Conservation (phyloP, 1,140 invertebrate genomes). For the Delia radicum region DNA sequence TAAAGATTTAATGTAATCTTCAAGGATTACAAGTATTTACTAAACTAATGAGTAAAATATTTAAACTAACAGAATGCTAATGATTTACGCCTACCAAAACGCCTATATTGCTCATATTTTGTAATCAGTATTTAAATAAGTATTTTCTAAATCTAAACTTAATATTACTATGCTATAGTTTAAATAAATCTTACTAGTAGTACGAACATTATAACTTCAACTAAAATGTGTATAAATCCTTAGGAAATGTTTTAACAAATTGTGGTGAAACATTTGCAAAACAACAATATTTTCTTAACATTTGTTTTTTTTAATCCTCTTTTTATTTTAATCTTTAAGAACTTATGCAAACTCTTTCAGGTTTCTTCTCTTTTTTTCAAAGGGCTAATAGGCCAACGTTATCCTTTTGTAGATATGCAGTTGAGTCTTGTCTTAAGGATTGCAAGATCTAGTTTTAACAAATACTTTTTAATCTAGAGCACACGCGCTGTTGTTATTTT, state of each 20-base stretch:
- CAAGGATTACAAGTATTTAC: background rate
- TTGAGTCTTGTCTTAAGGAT: background rate
- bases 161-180: background rate
- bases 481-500: conserved; percentile 5
- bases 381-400: background rate
- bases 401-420: too few species aligned
- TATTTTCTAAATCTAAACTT: background rate
- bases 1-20: background rate
- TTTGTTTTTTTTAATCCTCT: background rate
- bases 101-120: background rate
- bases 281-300: too few species aligned
- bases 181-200: background rate
- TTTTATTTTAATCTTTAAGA: background rate
- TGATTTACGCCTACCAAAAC: conserved; percentile 15
- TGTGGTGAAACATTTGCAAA: conserved; percentile 14
- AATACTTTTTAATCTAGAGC: conserved; percentile 18
- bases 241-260: background rate
- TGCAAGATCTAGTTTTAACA: background rate
- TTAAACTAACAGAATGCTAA: conserved; percentile 11
- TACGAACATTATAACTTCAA: background rate
- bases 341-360: conserved; percentile 3
- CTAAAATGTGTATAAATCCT: background rate
- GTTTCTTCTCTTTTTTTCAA: conserved; percentile 4
- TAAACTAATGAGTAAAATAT: conserved; percentile 15
- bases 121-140: background rate